phyloP scores from a whole-genome alignment of 2,113 vertebrate species.

The Sterrhoptilus dennistouni region DNA sequence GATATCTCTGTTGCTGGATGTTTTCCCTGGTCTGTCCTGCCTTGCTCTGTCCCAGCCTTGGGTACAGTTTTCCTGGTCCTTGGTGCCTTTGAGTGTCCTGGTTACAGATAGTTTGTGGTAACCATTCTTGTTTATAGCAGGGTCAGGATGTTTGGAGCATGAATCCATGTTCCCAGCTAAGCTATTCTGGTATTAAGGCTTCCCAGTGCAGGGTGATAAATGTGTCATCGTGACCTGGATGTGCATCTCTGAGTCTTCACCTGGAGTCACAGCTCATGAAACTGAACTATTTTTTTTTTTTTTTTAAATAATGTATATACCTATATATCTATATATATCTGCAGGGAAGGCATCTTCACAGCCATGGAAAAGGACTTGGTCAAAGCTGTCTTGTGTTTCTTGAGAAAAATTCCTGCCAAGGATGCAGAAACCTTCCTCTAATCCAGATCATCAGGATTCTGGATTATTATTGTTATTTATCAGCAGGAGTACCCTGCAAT shows the following conservation, averaged over 20 bases:
- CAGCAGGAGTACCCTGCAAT: background rate
- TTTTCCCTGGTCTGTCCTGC: background rate
- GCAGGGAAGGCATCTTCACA: background rate
- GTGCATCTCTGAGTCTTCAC: background rate
- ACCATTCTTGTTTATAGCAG: background rate
- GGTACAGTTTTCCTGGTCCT: background rate
- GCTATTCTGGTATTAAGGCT: background rate
- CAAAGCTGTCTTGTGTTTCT: background rate
- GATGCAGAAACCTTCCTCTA: background rate
- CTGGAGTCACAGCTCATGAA: background rate
- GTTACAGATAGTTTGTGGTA: background rate
- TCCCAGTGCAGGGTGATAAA: background rate
- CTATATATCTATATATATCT: too few species aligned
- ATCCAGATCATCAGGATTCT: background rate
- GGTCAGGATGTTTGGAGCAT: background rate
- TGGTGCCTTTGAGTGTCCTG: background rate
- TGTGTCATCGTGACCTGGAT: fast-evolving
- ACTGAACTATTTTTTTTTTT: background rate
- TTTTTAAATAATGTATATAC: too few species aligned
- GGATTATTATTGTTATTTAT: background rate
- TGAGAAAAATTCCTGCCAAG: background rate
- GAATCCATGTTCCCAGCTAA: background rate
- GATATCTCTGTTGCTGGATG: background rate
- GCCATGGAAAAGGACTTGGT: background rate
- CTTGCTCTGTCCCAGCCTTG: background rate